Conservation (phyloP, 2,888 invertebrate species). For the Scaptomyza tumidula region DNA sequence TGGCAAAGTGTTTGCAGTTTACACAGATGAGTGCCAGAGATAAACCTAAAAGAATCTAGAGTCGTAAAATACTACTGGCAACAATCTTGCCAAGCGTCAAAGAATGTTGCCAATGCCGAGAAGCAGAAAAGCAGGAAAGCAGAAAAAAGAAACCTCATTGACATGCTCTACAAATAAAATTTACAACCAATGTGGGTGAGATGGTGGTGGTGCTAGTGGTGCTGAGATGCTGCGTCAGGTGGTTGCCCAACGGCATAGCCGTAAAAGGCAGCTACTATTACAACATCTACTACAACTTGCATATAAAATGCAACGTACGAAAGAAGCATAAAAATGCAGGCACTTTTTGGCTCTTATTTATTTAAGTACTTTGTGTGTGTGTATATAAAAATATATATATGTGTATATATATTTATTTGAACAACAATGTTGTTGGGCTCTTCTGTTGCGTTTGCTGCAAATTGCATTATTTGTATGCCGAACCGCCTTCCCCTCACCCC, state of each 20-base stretch:
- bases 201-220: constrained; percentile 3
- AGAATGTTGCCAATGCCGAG: constrained; percentile 45
- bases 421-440: constrained; percentile 60
- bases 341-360: constrained; percentile 55
- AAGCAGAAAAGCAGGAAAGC: neutral
- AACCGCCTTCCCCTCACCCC: neutral
- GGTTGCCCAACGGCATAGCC: constrained; percentile 21
- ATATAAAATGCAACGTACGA: constrained; percentile 58
- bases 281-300: constrained; percentile 11
- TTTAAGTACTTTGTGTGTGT: constrained; percentile 53
- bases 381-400: constrained; percentile 22
- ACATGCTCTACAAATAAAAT: constrained; percentile 46
- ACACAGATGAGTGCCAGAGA: constrained; percentile 10
- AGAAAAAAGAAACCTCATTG: constrained; percentile 1
- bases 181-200: constrained; percentile 44
- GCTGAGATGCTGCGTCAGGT: constrained; percentile 1
- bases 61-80: constrained; percentile 54
- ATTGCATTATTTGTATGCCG: constrained; percentile 74
- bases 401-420: constrained; percentile 20
- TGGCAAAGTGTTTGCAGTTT: constrained; percentile 23
- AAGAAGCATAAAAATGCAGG: constrained; percentile 57
- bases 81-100: constrained; percentile 49
- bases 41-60: constrained; percentile 22
- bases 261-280: constrained; percentile 49
- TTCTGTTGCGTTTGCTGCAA: constrained; percentile 42